phyloP scores from a whole-genome alignment of 2,888 invertebrate species.

The Trilocha varians region DNA sequence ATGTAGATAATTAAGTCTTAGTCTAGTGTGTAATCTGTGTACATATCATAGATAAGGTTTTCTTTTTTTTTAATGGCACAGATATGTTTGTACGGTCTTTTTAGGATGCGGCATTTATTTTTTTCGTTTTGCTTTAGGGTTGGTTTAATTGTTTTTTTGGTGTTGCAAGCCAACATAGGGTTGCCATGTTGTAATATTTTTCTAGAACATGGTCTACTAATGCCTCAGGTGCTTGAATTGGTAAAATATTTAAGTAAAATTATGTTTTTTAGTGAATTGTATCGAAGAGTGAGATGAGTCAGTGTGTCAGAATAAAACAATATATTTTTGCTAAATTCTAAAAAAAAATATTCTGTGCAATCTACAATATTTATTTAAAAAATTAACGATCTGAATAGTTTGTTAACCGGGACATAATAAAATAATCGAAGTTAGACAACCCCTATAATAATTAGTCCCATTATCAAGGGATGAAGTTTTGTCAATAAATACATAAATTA shows the following conservation, averaged over 20 bases:
- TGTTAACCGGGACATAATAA: neutral
- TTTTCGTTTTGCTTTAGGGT: conserved; percentile 11
- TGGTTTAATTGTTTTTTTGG: conserved; percentile 9
- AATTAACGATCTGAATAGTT: neutral
- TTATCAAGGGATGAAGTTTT: too few species aligned
- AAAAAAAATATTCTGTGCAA: neutral
- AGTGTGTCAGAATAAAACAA: too few species aligned
- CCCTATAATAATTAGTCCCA: too few species aligned
- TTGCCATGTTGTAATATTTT: neutral
- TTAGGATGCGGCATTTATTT: conserved; percentile 49
- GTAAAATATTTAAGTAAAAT: too few species aligned
- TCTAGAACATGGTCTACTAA: neutral
- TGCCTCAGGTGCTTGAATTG: too few species aligned
- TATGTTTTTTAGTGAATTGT: too few species aligned
- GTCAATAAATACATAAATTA: too few species aligned
- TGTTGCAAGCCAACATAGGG: neutral
- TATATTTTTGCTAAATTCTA: neutral
- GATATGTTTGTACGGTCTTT: conserved; percentile 41
- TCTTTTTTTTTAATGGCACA: conserved; percentile 34
- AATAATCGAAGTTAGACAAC: neutral
- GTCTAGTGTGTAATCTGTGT: conserved; percentile 42
- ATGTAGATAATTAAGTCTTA: conserved; percentile 12
- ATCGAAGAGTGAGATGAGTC: too few species aligned
- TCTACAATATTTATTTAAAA: neutral
- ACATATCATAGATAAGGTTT: conserved; percentile 57